These are phyloP conservation scores for Mormyrops attenuatus DNA, from an alignment of 2,797 vertebrate species.

Conservation along the genomic window DNA sequence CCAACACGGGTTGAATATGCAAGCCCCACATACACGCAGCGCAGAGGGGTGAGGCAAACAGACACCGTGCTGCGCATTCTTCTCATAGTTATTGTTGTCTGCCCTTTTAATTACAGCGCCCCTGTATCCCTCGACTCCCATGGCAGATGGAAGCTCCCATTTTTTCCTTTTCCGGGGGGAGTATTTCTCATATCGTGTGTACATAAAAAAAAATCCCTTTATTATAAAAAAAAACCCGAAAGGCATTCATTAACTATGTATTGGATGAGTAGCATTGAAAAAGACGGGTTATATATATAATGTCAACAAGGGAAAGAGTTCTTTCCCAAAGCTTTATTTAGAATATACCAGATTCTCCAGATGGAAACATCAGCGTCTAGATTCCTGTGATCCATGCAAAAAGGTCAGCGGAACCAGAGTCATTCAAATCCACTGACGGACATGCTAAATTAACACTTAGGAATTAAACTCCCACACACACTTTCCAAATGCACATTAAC, in stretches of 20 bases:
- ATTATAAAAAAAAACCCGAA: background rate
- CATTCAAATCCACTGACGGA: constrained; percentile 67
- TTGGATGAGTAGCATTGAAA: background rate
- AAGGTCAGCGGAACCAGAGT: background rate
- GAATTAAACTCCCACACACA: constrained; percentile 16
- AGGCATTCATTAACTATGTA: background rate
- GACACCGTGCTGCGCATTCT: background rate
- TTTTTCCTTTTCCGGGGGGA: background rate
- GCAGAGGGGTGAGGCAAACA: background rate
- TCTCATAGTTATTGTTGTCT: background rate
- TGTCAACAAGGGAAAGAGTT: background rate
- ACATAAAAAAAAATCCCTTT: background rate
- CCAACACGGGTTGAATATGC: background rate
- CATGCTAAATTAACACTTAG: constrained; percentile 29
- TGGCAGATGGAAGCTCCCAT: background rate
- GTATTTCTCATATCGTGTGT: background rate
- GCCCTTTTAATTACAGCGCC: background rate
- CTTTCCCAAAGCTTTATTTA: background rate
- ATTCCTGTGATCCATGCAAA: background rate
- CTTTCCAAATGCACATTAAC: constrained; percentile 18
- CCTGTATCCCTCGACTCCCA: background rate
- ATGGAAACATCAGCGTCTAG: background rate
- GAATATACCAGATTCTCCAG: background rate
- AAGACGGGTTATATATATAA: background rate
- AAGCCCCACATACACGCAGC: background rate